A percentile compares a stretch with the other conserved stretches of the same genome.
Evolutionary conservation across 2,888 invertebrate species (phyloP).

Genomic region (Tiphia femorata): DNA sequence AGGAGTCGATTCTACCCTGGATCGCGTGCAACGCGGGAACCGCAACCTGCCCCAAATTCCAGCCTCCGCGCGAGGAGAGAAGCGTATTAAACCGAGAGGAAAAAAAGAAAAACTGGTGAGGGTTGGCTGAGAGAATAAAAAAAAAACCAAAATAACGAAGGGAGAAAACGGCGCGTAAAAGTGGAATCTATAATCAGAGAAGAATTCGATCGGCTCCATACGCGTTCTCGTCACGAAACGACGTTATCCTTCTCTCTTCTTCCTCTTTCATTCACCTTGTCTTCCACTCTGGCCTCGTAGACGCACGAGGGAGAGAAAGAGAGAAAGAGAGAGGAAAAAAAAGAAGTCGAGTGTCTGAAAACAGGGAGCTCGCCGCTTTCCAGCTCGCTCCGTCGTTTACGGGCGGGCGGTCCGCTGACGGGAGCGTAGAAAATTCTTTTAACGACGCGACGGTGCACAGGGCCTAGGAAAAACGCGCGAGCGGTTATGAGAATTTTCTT

Average conservation of each 20-base stretch:
- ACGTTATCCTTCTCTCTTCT: conserved; percentile 8
- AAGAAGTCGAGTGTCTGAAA: conserved; percentile 6
- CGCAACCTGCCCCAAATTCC: conserved; percentile 54
- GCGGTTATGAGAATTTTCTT: conserved; percentile 59
- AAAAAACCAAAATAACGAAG: neutral
- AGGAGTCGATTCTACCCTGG: conserved; percentile 25
- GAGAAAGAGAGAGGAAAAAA: conserved; percentile 9
- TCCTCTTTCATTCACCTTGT: too few relatives aligned
- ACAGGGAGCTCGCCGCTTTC: conserved; percentile 16
- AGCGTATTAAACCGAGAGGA: neutral
- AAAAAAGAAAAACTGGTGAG: neutral
- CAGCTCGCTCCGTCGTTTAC: conserved; percentile 43
- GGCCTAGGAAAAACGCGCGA: conserved; percentile 52
- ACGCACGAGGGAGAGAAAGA: conserved; percentile 1
- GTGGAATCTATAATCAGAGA: conserved; percentile 18
- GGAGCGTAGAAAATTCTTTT: conserved; percentile 66
- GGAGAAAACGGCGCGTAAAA: neutral
- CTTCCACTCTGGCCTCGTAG: neutral
- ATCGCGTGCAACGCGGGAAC: conserved; percentile 49
- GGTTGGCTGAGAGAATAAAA: neutral
- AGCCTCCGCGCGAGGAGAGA: conserved; percentile 22
- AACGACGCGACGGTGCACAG: conserved; percentile 65
- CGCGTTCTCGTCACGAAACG: conserved; percentile 21
- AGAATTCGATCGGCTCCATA: conserved; percentile 14
- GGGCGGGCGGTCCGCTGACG: conserved; percentile 65